Percentiles rank a stretch among this genome's conserved stretches.
phyloP scores from a whole-genome alignment of 2,888 invertebrate genomes.

The Lucinisca nassula region DNA sequence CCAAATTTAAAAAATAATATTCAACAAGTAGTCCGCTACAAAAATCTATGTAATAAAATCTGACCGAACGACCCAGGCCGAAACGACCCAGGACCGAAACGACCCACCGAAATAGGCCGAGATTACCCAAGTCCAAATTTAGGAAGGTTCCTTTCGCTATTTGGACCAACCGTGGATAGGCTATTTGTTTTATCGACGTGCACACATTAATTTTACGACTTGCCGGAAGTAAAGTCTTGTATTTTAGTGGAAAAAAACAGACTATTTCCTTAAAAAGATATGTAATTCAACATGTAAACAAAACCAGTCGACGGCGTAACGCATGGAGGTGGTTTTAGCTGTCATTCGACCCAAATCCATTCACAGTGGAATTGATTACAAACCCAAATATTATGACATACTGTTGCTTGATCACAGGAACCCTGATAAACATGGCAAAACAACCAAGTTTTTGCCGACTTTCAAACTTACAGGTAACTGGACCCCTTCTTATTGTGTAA shows the following conservation, averaged over 20 bases:
- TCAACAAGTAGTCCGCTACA: no score
- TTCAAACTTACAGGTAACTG: constrained; percentile 69
- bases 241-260: not conserved
- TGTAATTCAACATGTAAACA: no score
- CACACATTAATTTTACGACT: not conserved
- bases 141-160: no score
- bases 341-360: constrained; percentile 83
- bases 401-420: constrained; percentile 81
- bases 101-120: no score
- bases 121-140: no score
- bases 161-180: not conserved
- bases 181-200: not conserved
- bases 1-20: no score
- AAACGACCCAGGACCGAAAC: no score
- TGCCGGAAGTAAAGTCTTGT: not conserved
- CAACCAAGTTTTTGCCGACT: constrained; percentile 82
- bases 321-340: constrained; percentile 83
- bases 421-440: constrained; percentile 70
- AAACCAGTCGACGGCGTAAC: no score
- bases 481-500: no score
- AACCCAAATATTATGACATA: constrained; percentile 82
- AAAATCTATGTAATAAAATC: no score
- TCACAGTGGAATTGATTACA: constrained; percentile 77
- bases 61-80: not conserved
- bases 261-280: no score